A percentile compares a stretch with the other conserved stretches of the same genome.
These are phyloP conservation scores for Spilarctia lutea DNA, from an alignment of 2,888 invertebrate species.

Conservation along the genomic window DNA sequence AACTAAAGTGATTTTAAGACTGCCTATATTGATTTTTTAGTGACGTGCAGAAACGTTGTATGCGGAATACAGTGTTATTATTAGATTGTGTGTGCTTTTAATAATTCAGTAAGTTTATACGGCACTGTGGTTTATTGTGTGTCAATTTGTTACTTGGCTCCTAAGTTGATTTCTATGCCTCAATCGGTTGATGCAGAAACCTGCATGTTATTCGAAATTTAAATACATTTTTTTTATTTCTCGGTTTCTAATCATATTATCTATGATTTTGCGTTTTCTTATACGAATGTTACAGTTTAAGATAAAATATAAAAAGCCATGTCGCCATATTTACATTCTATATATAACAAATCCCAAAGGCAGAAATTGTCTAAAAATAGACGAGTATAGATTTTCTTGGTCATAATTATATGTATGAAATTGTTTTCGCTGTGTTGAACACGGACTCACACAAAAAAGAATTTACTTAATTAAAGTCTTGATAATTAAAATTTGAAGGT, in stretches of 20 bases:
- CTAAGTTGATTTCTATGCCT: constrained; percentile 41
- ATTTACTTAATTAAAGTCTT: background rate
- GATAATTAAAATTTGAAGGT: background rate
- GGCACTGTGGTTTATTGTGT: background rate
- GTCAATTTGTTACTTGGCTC: constrained; percentile 5
- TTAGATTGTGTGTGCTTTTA: constrained; percentile 64
- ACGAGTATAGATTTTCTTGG: background rate
- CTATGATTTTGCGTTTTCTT: background rate
- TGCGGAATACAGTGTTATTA: constrained; percentile 79
- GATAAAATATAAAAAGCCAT: constrained; percentile 1
- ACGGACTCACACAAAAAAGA: constrained; percentile 9
- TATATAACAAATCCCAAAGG: background rate
- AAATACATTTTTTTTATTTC: constrained; percentile 4
- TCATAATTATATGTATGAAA: background rate
- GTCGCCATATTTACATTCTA: constrained; percentile 41
- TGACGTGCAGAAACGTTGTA: constrained; percentile 73
- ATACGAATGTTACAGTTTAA: background rate
- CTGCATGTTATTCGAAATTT: constrained; percentile 30
- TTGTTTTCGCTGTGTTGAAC: background rate
- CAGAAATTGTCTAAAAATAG: background rate
- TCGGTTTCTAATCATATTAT: background rate
- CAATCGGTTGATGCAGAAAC: constrained; percentile 34
- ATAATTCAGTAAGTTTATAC: constrained; percentile 49
- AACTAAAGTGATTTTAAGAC: constrained; percentile 40
- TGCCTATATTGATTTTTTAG: constrained; percentile 78